Conservation (phyloP, 2,888 invertebrate species). For the Caenorhabditis becei region DNA sequence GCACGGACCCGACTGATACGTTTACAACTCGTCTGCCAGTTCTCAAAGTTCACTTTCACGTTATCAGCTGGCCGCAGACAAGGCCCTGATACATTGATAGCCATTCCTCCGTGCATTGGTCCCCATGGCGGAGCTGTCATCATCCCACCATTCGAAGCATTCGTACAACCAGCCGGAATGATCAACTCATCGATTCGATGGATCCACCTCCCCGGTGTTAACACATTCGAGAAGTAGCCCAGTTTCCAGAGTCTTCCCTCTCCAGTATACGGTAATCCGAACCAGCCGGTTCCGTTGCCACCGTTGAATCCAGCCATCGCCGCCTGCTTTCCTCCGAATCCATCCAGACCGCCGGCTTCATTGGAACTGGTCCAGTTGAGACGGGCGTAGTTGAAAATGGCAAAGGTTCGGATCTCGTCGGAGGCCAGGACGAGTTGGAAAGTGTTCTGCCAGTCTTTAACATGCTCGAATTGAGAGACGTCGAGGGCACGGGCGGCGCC, state of each 20-base stretch:
- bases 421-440: constrained; percentile 95
- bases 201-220: constrained; percentile 88
- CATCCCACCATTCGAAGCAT: constrained; percentile 76
- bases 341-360: constrained; percentile 86
- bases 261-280: constrained; percentile 78
- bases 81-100: constrained; percentile 96
- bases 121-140: constrained; percentile 91
- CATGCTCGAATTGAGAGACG: constrained; percentile 76
- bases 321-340: constrained; percentile 77
- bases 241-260: constrained; percentile 85
- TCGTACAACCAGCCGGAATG: constrained; percentile 77
- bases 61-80: constrained; percentile 89
- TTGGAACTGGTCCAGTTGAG: constrained; percentile 94
- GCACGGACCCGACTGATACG: constrained; percentile 75
- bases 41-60: constrained; percentile 84
- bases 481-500: constrained; percentile 77
- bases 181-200: constrained; percentile 92
- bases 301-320: constrained; percentile 92
- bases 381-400: constrained; percentile 93
- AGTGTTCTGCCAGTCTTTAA: constrained; percentile 87
- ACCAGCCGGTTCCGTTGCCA: constrained; percentile 89
- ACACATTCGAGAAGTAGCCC: constrained; percentile 80
- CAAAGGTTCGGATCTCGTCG: constrained; percentile 92
- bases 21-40: constrained; percentile 74
- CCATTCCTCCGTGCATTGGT: constrained; percentile 96